Evolutionary conservation across 2,888 invertebrate species (phyloP), one percentile per base, ranked within the genome.

Genomic region (Ophion ellenae): DNA sequence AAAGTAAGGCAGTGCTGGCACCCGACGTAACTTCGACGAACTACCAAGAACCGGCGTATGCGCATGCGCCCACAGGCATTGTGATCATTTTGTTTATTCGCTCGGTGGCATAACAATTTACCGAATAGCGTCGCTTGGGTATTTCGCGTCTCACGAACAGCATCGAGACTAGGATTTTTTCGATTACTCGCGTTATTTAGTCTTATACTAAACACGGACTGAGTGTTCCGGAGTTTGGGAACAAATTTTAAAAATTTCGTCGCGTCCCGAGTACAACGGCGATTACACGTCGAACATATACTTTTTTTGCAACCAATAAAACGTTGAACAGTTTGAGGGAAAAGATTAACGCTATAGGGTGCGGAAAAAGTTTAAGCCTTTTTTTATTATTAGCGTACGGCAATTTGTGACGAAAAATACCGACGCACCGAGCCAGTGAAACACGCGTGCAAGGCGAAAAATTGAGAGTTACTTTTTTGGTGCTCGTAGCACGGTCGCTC

Each of bases 1-100:
- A 78, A 83, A 86, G 36, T 53, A 75, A 40, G 66, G n/a, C 32
- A 24, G 75, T 81, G 47, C 75, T 61, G 84, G 20, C 86, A 86
- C 78, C 86, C 59, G 36, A 20, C 75, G 70, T 36, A 1, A 3
- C 36, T 47, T 36, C 17, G 11, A 9, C 11, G 53, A 86, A 84
- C 84, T 70, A n/a, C 14, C 11, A 70, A 9, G 24, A 63, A 7
- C 36, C 7, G 53, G 81, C 83, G 83, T 81, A 77, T 77, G 86
- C 81, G 86, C 81, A 32, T n/a, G 63, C 53, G 70, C 47, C 40
- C 11, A 45, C 28, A 11, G 11, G 3, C 17, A 3, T 53, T 53
- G 14, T 17, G 17, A 17, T 14, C 53, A 53, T 53, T 53, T 53
- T 53, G 53, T 53, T 53, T 53, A 53, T 53, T 47, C 53, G 14